A percentile compares a stretch with the other conserved stretches of the same genome.
Evolutionary conservation across 2,113 vertebrate species (phyloP).

Genomic region (Cololabis saira): DNA sequence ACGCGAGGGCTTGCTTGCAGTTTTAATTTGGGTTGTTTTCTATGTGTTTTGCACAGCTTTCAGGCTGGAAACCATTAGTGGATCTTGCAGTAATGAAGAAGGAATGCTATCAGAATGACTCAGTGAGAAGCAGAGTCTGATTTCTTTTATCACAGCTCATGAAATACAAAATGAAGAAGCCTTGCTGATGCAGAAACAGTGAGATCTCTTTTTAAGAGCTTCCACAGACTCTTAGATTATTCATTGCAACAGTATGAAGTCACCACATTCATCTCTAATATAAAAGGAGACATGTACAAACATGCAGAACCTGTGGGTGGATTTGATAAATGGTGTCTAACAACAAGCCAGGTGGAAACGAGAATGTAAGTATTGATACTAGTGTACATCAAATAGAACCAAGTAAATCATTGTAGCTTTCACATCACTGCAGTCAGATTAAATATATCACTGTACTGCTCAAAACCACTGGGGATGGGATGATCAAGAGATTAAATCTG

Average conservation of each 20-base stretch:
- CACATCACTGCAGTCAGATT: conserved; percentile 1
- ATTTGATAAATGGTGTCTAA: conserved; percentile 20
- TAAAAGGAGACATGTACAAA: neutral
- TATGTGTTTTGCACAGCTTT: no score
- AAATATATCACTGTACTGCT: neutral
- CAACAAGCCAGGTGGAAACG: neutral
- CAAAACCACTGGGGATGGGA: conserved; percentile 3
- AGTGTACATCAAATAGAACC: neutral
- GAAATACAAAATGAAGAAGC: neutral
- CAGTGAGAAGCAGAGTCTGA: neutral
- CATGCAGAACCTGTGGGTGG: neutral
- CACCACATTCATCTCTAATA: neutral
- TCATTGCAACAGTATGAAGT: neutral
- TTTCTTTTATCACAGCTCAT: neutral
- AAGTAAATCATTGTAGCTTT: conserved; percentile 2
- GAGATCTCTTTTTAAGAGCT: neutral
- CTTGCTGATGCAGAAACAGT: neutral
- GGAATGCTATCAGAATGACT: neutral
- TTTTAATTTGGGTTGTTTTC: no score
- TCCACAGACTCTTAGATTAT: neutral
- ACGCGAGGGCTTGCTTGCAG: no score
- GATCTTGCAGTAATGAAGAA: neutral
- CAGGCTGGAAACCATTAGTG: no score
- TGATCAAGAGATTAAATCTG: conserved; percentile 23
- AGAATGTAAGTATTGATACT: neutral